These are phyloP conservation scores for Sceloporus tristichus DNA, from an alignment of 2,113 vertebrate genomes.

Conservation along the genomic window DNA sequence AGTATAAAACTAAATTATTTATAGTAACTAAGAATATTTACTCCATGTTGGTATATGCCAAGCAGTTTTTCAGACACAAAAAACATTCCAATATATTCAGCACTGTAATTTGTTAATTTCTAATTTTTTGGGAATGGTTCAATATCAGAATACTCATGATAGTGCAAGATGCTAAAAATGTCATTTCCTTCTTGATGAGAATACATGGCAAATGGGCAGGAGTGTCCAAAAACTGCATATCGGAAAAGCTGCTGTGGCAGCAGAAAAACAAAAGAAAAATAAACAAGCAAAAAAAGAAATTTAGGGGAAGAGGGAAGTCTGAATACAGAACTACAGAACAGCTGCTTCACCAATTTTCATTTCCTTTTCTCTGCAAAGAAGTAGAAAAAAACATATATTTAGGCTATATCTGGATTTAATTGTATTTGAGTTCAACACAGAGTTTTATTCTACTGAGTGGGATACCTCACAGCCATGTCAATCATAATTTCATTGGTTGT, in stretches of 20 bases:
- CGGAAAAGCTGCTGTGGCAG: background rate
- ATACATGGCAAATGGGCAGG: background rate
- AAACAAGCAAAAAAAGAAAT: no score
- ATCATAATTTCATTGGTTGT: background rate
- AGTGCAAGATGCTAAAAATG: constrained; percentile 3
- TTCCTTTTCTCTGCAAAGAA: background rate
- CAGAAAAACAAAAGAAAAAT: background rate
- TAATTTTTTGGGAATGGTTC: background rate
- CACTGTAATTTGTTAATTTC: background rate
- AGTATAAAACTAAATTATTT: no score
- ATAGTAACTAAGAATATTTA: background rate
- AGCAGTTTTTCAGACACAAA: background rate
- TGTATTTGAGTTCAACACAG: background rate
- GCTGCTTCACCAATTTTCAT: background rate
- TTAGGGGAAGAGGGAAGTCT: background rate
- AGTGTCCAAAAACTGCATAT: background rate
- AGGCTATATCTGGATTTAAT: background rate
- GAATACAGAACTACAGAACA: background rate
- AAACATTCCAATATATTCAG: background rate
- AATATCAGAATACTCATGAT: background rate
- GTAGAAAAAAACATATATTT: background rate
- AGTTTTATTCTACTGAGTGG: background rate
- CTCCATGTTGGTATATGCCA: background rate
- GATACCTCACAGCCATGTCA: background rate
- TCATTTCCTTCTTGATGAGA: background rate